A percentile compares a stretch with the other conserved stretches of the same genome.
These are phyloP conservation scores for Drosophila kurseongensis DNA, from an alignment of 1,140 invertebrate species.

Conservation along the genomic window DNA sequence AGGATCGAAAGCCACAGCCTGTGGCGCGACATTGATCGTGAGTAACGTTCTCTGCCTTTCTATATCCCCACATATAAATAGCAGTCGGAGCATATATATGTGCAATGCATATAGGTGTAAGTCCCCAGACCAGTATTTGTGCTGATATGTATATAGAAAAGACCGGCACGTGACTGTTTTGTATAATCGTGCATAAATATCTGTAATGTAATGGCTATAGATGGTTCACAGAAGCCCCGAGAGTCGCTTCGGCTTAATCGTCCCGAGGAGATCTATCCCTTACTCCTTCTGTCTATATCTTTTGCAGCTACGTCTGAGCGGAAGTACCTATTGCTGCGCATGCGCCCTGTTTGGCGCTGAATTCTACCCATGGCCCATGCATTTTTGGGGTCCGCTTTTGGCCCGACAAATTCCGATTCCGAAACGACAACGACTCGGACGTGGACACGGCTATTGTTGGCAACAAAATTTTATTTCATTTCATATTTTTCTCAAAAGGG, in stretches of 20 bases:
- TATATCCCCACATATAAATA: conserved; percentile 14
- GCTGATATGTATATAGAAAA: conserved; percentile 36
- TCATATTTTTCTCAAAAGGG: conserved; percentile 78
- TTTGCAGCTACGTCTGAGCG: not conserved
- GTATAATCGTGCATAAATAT: conserved; percentile 73
- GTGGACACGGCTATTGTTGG: conserved; percentile 63
- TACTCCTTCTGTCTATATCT: not conserved
- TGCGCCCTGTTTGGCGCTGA: conserved; percentile 40
- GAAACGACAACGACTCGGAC: conserved; percentile 39
- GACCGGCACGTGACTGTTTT: conserved; percentile 74
- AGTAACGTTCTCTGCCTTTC: conserved; percentile 44
- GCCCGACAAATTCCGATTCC: conserved; percentile 46
- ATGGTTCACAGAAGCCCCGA: conserved; percentile 24
- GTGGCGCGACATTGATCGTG: conserved; percentile 7
- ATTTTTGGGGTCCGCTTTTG: conserved; percentile 31
- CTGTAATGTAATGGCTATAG: conserved; percentile 63
- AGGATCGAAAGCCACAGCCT: not conserved
- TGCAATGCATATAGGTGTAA: conserved; percentile 37
- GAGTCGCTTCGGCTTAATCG: conserved; percentile 27
- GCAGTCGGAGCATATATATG: conserved; percentile 6
- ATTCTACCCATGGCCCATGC: conserved; percentile 30
- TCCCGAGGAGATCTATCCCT: conserved; percentile 23
- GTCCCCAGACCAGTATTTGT: conserved; percentile 31
- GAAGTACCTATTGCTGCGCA: conserved; percentile 38
- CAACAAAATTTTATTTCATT: conserved; percentile 76